A percentile compares a stretch with the other conserved stretches of the same genome.
Conservation (phyloP, 2,888 invertebrate genomes). For the Cheilosia pagana region DNA sequence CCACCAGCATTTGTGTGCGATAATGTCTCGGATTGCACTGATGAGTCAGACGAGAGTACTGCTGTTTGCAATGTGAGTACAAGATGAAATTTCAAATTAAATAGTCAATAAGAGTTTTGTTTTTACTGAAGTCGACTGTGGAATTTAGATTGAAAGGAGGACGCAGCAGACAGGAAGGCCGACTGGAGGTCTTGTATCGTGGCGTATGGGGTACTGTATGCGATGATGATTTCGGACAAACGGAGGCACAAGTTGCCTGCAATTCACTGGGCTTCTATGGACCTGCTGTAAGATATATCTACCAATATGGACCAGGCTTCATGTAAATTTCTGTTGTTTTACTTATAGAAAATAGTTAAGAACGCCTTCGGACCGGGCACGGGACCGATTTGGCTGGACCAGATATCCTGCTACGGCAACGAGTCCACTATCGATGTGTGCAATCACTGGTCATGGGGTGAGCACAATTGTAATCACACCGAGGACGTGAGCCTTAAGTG, state of each 20-base stretch:
- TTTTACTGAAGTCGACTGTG: conserved; percentile 81
- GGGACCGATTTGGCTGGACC: conserved; percentile 90
- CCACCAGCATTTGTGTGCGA: conserved; percentile 87
- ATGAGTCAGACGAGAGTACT: conserved; percentile 86
- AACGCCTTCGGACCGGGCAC: conserved; percentile 82
- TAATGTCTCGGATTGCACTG: conserved; percentile 86
- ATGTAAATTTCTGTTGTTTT: background rate
- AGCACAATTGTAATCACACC: conserved; percentile 88
- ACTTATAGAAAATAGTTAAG: conserved; percentile 79
- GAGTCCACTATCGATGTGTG: conserved; percentile 87
- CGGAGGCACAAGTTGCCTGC: conserved; percentile 87
- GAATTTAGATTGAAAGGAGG: conserved; percentile 87
- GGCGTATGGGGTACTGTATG: conserved; percentile 91
- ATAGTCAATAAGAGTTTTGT: background rate
- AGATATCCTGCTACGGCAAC: conserved; percentile 88
- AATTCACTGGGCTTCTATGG: conserved; percentile 85
- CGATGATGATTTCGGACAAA: conserved; percentile 89
- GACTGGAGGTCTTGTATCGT: conserved; percentile 88
- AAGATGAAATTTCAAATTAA: background rate
- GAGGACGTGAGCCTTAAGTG: conserved; percentile 88
- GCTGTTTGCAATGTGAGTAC: conserved; percentile 85
- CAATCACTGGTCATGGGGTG: conserved; percentile 87
- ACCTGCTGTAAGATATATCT: conserved; percentile 79
- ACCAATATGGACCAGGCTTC: background rate
- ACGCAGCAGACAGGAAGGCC: conserved; percentile 85